phyloP scores from a whole-genome alignment of 23 tunicate species.

The Ciona savignyi region DNA sequence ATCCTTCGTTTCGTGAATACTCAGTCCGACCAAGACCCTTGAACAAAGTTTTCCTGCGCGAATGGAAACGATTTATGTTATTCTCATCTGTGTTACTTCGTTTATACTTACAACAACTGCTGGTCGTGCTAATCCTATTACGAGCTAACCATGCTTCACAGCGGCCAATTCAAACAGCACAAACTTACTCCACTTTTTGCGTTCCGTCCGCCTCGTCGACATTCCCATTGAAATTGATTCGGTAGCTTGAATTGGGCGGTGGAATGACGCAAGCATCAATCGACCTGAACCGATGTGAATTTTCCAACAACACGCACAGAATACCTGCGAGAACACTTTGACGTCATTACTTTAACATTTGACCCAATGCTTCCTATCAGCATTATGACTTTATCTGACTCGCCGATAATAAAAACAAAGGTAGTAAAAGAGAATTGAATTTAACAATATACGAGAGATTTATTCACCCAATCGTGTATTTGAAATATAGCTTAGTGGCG shows the following conservation, averaged over 20 bases:
- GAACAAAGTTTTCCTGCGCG: constrained; percentile 47
- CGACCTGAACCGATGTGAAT: constrained; percentile 36
- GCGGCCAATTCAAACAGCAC: background rate
- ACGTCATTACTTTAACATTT: no score
- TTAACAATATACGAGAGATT: no score
- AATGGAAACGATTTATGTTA: background rate
- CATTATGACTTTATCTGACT: no score
- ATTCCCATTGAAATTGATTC: no score
- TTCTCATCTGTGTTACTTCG: background rate
- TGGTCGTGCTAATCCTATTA: no score
- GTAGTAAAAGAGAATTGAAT: no score
- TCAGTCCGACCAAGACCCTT: constrained; percentile 64
- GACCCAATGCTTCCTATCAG: no score
- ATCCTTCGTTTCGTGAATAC: constrained; percentile 44
- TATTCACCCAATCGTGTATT: no score
- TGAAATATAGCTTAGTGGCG: no score
- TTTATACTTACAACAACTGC: no score
- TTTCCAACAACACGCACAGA: constrained; percentile 30
- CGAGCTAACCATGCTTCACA: background rate
- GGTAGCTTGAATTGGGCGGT: background rate
- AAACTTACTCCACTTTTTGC: background rate
- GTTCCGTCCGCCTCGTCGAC: background rate
- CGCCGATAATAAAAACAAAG: no score
- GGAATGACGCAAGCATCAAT: constrained; percentile 8
- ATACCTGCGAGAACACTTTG: constrained; percentile 18